These are phyloP conservation scores for Drosophila tropicalis DNA, from an alignment of 1,140 invertebrate genomes.

Conservation along the genomic window DNA sequence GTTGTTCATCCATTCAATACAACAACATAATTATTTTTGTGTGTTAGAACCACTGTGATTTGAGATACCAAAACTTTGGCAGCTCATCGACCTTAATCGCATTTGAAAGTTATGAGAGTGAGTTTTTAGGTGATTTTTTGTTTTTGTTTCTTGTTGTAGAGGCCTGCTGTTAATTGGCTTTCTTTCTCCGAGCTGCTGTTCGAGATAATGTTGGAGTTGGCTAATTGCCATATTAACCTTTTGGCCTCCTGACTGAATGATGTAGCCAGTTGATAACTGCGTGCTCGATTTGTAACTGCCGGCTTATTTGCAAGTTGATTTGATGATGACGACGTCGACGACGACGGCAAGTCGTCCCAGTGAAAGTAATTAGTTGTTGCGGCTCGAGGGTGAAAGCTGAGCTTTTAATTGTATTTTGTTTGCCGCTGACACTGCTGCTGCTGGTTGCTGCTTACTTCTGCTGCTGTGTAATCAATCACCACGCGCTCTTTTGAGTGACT, in stretches of 20 bases:
- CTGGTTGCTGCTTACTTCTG: slow-evolving; percentile 1
- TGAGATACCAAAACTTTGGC: slow-evolving; percentile 38
- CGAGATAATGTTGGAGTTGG: slow-evolving; percentile 41
- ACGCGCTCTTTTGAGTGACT: slow-evolving; percentile 27
- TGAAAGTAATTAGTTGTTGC: slow-evolving; percentile 73
- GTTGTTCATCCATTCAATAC: slow-evolving; percentile 35
- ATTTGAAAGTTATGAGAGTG: slow-evolving; percentile 66
- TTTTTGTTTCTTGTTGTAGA: slow-evolving; percentile 24
- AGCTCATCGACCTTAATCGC: slow-evolving; percentile 70
- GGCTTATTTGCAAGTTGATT: slow-evolving; percentile 66
- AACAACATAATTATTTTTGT: slow-evolving; percentile 51
- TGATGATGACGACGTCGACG: slow-evolving; percentile 38
- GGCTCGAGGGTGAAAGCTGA: slow-evolving; percentile 69
- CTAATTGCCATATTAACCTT: slow-evolving; percentile 80
- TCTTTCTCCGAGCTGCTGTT: slow-evolving; percentile 26
- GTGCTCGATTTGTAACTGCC: slow-evolving; percentile 65
- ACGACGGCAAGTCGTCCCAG: slow-evolving; percentile 40
- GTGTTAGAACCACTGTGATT: slow-evolving; percentile 70
- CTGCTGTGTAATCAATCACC: slow-evolving; percentile 67
- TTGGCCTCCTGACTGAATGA: slow-evolving; percentile 46
- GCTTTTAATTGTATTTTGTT: slow-evolving; percentile 68
- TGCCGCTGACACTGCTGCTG: slow-evolving; percentile 34
- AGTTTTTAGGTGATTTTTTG: slow-evolving; percentile 27
- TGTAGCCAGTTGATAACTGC: slow-evolving; percentile 36
- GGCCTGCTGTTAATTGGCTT: slow-evolving; percentile 32